phyloP scores from a whole-genome alignment of 2,113 vertebrate species.

The Cygnus buccinator region DNA sequence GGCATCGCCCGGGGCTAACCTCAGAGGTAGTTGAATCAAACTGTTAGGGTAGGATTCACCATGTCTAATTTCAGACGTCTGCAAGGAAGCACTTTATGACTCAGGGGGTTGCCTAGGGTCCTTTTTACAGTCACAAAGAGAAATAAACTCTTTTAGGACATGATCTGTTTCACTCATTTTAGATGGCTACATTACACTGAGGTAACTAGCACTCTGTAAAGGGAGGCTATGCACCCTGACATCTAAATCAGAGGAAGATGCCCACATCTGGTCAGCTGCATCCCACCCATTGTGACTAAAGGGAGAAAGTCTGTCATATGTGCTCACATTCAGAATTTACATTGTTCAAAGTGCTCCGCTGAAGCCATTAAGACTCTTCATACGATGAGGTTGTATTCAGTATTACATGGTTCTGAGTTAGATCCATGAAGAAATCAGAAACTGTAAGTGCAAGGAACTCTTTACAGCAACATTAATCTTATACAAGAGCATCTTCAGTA shows the following conservation, averaged over 20 bases:
- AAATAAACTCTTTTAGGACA: not conserved
- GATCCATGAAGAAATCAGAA: not conserved
- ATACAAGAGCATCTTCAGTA: accelerated
- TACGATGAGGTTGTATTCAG: not conserved
- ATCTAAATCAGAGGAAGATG: not conserved
- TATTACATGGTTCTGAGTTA: not conserved
- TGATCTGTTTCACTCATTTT: not conserved
- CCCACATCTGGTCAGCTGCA: not conserved
- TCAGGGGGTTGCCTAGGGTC: not conserved
- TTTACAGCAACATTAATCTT: accelerated
- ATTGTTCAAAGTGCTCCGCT: not conserved
- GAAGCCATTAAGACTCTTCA: not conserved
- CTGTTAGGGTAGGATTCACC: not conserved
- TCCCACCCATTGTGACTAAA: not conserved
- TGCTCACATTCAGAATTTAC: not conserved
- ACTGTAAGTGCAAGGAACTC: not conserved
- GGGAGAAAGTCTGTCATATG: not conserved
- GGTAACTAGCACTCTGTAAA: not conserved
- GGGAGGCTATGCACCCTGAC: not conserved
- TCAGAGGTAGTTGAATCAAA: not conserved
- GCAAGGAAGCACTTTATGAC: not conserved
- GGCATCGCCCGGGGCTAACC: not conserved
- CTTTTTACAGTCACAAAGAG: not conserved
- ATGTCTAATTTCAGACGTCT: not conserved
- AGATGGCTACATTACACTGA: not conserved